phyloP scores from a whole-genome alignment of 2,888 invertebrate species.

The Encarsia formosa region DNA sequence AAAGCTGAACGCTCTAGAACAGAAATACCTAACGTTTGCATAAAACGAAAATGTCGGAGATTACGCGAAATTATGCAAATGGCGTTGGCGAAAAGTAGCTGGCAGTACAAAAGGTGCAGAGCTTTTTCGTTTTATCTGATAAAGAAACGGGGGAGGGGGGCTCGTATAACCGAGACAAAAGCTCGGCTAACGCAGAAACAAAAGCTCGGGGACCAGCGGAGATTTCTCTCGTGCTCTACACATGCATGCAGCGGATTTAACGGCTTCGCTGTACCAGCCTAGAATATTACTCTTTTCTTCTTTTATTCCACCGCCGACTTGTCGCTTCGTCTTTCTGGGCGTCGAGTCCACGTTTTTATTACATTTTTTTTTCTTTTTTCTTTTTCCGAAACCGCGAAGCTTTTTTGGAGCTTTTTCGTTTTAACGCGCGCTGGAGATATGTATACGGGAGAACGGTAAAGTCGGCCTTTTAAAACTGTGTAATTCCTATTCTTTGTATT shows the following conservation, averaged over 20 bases:
- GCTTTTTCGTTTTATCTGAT: slow-evolving; percentile 50
- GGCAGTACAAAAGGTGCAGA: slow-evolving; percentile 43
- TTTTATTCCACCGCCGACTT: slow-evolving; percentile 40
- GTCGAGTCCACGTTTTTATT: no score
- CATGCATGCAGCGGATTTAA: slow-evolving; percentile 51
- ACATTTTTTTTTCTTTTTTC: no score
- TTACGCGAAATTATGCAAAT: slow-evolving; percentile 52
- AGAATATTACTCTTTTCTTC: slow-evolving; percentile 48
- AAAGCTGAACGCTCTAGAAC: no score
- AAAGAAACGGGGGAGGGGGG: slow-evolving; percentile 31
- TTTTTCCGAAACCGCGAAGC: no score
- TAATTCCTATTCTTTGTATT: no score
- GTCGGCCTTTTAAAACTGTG: no score
- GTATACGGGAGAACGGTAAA: no score
- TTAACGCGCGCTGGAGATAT: no score
- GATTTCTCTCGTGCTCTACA: slow-evolving; percentile 19
- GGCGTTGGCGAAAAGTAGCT: background rate
- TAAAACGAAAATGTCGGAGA: slow-evolving; percentile 46
- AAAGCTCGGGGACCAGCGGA: slow-evolving; percentile 31
- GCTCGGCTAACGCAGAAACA: slow-evolving; percentile 49
- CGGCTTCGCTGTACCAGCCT: slow-evolving; percentile 43
- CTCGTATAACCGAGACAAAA: slow-evolving; percentile 51
- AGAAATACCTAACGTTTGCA: no score
- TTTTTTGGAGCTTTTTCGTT: no score
- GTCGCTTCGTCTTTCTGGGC: no score